These are phyloP conservation scores for Agrenia bidenticulata DNA, from an alignment of 2,888 invertebrate genomes.

Conservation along the genomic window DNA sequence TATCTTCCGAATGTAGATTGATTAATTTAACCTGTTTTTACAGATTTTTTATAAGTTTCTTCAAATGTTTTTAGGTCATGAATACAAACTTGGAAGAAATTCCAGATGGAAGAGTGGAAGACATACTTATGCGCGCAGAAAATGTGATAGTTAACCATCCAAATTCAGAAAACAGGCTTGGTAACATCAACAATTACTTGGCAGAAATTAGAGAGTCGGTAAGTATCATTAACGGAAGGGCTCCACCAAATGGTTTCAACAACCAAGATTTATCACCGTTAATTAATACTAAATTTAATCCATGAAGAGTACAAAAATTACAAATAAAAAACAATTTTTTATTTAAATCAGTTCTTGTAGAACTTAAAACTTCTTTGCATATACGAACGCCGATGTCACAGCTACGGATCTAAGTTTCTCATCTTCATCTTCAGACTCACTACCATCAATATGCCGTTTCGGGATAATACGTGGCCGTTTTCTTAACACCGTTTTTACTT, in stretches of 20 bases:
- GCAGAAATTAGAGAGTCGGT: neutral
- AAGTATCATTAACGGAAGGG: neutral
- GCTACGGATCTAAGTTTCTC: constrained; percentile 41
- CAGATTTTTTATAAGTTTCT: too few relatives aligned
- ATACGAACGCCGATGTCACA: constrained; percentile 43
- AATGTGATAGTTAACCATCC: neutral
- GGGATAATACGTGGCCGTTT: too few relatives aligned
- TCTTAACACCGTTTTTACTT: too few relatives aligned
- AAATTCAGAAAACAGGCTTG: neutral
- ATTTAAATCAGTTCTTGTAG: neutral
- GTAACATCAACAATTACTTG: constrained; percentile 5
- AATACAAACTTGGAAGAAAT: too few relatives aligned
- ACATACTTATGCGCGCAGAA: neutral
- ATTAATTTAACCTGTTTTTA: too few relatives aligned
- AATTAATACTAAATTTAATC: too few relatives aligned
- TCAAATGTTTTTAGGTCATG: too few relatives aligned
- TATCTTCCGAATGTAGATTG: too few relatives aligned
- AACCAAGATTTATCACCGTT: too few relatives aligned
- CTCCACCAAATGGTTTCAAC: too few relatives aligned
- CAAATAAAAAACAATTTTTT: too few relatives aligned
- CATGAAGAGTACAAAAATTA: too few relatives aligned
- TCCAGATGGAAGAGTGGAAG: neutral
- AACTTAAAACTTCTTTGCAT: constrained; percentile 14
- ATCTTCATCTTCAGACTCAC: constrained; percentile 37
- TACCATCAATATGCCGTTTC: neutral